These are phyloP conservation scores for Malthinus seriepunctatus DNA, from an alignment of 2,888 invertebrate genomes.

Conservation along the genomic window DNA sequence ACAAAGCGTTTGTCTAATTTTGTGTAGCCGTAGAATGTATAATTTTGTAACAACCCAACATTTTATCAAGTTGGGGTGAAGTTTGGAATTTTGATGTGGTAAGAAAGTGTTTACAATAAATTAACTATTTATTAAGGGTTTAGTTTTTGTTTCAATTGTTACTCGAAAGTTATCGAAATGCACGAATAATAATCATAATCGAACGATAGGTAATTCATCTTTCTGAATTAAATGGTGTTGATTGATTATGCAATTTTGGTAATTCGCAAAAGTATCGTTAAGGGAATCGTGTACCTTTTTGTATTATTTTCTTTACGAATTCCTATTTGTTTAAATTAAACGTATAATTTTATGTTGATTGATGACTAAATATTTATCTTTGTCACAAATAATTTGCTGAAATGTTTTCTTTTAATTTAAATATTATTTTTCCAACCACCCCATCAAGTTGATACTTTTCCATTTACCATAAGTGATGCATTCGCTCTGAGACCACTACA, in stretches of 20 bases:
- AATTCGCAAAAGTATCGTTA: constrained; percentile 2
- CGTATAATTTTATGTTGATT: neutral
- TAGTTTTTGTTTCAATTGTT: neutral
- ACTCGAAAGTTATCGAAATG: neutral
- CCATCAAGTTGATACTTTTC: no score
- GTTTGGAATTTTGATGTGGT: constrained; percentile 10
- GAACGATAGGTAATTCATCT: constrained; percentile 1
- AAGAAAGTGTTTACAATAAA: constrained; percentile 18
- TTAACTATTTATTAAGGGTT: constrained; percentile 17
- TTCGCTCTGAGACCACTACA: no score
- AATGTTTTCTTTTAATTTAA: neutral
- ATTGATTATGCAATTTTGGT: constrained; percentile 6
- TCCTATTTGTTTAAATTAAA: neutral
- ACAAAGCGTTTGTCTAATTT: constrained; percentile 2
- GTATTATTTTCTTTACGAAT: neutral
- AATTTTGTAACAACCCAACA: neutral
- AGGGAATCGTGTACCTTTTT: neutral
- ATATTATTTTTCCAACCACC: neutral
- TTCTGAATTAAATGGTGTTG: neutral
- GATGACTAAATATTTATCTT: neutral
- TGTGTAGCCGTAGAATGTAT: neutral
- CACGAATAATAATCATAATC: neutral
- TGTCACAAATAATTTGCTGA: neutral
- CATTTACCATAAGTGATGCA: no score
- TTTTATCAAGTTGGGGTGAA: constrained; percentile 2